Conservation (phyloP, 1,140 invertebrate species). For the Drosophila bocki region DNA sequence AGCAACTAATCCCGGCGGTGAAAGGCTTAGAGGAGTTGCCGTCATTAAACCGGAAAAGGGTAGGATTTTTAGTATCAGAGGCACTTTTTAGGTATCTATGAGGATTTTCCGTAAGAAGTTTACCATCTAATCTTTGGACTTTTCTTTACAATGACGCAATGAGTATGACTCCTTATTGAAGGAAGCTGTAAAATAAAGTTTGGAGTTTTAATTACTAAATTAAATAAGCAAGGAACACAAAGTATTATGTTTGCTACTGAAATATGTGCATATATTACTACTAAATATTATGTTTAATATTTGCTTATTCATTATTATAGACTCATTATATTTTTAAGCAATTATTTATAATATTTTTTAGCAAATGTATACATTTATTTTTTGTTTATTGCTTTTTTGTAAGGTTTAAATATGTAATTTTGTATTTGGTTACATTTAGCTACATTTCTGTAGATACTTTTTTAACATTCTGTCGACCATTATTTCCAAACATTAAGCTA, state of each 20-base stretch:
- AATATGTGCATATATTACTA: neutral
- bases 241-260: neutral
- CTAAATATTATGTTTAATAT: neutral
- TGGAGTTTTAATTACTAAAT: neutral
- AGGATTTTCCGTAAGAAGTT: neutral
- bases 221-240: neutral
- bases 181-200: neutral
- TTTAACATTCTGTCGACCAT: conserved; percentile 9
- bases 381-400: no score
- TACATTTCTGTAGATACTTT: neutral
- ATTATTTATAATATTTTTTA: no score
- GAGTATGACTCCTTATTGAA: no score
- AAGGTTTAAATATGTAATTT: neutral
- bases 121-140: neutral
- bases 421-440: neutral
- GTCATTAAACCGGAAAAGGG: conserved; percentile 9
- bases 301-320: no score
- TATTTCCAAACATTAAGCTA: conserved; percentile 31
- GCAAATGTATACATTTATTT: no score
- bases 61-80: neutral
- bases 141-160: no score
- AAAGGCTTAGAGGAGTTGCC: conserved; percentile 4
- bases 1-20: conserved; percentile 24
- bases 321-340: no score
- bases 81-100: neutral